These are phyloP conservation scores for Cyanocitta stelleri DNA, from an alignment of 2,113 vertebrate genomes.

Conservation along the genomic window DNA sequence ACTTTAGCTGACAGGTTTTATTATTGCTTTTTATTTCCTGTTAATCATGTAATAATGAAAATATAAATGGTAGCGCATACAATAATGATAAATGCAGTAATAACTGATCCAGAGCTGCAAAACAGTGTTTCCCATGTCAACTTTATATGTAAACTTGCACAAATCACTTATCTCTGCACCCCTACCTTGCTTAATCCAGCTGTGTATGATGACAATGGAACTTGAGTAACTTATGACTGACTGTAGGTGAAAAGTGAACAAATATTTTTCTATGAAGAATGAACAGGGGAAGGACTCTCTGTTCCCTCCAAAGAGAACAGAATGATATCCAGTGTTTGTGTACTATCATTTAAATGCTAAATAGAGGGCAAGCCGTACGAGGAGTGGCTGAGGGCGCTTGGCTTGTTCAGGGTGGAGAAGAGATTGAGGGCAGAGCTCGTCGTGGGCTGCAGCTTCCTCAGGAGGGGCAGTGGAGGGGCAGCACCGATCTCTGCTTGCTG, in stretches of 20 bases:
- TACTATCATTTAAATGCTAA: not conserved
- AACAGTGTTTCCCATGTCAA: not conserved
- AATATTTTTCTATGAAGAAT: not conserved
- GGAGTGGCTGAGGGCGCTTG: fast-evolving
- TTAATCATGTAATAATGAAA: not conserved
- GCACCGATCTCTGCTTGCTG: not conserved
- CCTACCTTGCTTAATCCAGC: not conserved
- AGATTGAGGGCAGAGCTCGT: not conserved
- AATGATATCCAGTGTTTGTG: not conserved
- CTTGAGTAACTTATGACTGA: not conserved
- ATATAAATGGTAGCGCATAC: not conserved
- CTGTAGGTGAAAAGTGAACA: not conserved
- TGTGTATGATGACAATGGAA: not conserved
- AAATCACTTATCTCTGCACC: not conserved
- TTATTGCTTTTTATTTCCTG: not conserved
- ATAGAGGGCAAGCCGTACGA: not conserved
- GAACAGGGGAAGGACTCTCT: not conserved
- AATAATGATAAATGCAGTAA: not conserved
- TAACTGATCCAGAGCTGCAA: not conserved
- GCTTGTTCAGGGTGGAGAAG: not conserved
- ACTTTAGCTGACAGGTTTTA: not conserved
- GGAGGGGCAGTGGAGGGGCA: not conserved
- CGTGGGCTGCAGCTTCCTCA: not conserved
- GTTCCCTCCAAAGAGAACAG: not conserved
- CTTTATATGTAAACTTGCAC: not conserved